Base-by-base conservation (phyloP, 2,888 invertebrate genomes). In the Tricholauxania praeusta region DNA sequence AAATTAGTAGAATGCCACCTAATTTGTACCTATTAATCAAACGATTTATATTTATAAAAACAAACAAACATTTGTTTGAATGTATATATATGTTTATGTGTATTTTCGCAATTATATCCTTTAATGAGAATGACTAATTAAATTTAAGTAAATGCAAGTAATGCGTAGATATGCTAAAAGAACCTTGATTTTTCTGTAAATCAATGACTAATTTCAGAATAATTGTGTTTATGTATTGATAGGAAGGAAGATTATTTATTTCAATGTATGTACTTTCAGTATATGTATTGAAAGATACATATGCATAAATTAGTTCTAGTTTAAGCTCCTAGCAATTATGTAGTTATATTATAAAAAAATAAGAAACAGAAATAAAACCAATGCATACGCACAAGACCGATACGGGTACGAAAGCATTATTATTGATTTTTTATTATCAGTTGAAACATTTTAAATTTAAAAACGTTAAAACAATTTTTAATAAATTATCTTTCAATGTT, bases 1-100 rank as follows among this genome's bases (percentile, higher is more conserved):
- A 10, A 39, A 39, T 39, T 39, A 10, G 39, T 39, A 39, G 39
- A 39, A 39, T 70, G 70, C 70, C 70, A 70, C 70, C 39, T 62
- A 62, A 70, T 62, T 62, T 62, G 70, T 62, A 70, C 62, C 70
- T 69, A 69, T n/a, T 69, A 60, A 60, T 69, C 49, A 69, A 69
- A 60, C 51, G 19, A 63, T 63, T 63, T 15, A 57, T 19, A 63
- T 47, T 55, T 5, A 22, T 65, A 52, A 66, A 32, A 66, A 39
- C 32, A 59, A 63, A 62, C 7, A 32, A 49, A 59, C 17, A 66
- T 14, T 32, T 17, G 59, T 60, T 60, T 60, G 51, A 69, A 69
- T 69, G 60, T 49, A n/a, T n/a, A 12, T n/a, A 39, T 15, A 17
- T 6, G 62, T n/a, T 22, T 14, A 28, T 57, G 22, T 15, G 14